Conservation (phyloP, 2,888 invertebrate species). For the Antitype chi region DNA sequence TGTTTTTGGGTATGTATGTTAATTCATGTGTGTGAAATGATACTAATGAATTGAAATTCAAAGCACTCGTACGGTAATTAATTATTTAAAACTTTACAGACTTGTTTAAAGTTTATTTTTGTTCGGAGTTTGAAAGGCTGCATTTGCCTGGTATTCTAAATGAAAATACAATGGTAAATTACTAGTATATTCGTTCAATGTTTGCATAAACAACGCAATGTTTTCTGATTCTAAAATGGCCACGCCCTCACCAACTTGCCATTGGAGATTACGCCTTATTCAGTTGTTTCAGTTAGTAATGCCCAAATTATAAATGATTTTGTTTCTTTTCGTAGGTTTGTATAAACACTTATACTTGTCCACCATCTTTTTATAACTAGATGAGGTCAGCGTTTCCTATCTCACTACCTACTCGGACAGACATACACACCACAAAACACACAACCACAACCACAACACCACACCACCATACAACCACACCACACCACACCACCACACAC, state of each 20-base stretch:
- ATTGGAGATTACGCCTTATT: not conserved
- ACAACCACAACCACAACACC: too few relatives aligned
- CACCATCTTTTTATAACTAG: too few relatives aligned
- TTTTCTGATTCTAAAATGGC: not conserved
- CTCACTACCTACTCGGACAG: too few relatives aligned
- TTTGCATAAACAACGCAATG: not conserved
- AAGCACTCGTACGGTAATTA: not conserved
- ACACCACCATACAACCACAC: too few relatives aligned
- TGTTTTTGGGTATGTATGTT: not conserved
- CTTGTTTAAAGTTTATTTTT: constrained; percentile 6
- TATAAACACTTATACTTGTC: too few relatives aligned
- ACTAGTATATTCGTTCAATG: not conserved
- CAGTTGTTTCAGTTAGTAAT: not conserved
- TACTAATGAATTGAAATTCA: not conserved
- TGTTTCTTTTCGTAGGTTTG: too few relatives aligned
- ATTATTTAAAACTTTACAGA: constrained; percentile 32
- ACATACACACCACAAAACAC: too few relatives aligned
- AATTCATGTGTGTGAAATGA: not conserved
- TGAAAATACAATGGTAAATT: not conserved
- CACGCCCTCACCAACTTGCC: too few relatives aligned
- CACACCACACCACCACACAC: too few relatives aligned
- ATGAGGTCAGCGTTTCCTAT: too few relatives aligned
- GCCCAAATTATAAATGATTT: too few relatives aligned
- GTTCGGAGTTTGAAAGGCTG: not conserved
- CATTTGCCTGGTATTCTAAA: not conserved